These are phyloP conservation scores for Chaenocephalus aceratus DNA, from an alignment of 2,113 vertebrate species.

Conservation along the genomic window DNA sequence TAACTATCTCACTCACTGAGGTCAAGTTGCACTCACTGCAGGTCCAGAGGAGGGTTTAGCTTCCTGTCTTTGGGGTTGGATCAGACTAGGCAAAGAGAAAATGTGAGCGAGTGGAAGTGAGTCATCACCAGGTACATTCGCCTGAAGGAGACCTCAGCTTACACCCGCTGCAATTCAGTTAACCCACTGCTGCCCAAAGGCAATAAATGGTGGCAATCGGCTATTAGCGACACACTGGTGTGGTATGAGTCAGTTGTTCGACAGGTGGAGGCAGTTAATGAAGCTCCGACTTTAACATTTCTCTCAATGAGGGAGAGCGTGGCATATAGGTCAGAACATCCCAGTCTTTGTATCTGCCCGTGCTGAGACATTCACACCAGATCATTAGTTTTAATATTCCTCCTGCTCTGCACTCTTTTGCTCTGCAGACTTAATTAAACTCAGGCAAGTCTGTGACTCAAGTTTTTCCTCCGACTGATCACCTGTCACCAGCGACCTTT, in stretches of 20 bases:
- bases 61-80: neutral
- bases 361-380: conserved; percentile 51
- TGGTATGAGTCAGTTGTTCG: conserved; percentile 54
- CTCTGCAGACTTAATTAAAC: conserved; percentile 66
- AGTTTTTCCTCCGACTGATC: conserved; percentile 12
- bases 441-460: conserved; percentile 30
- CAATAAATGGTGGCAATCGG: conserved; percentile 44
- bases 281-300: conserved; percentile 53
- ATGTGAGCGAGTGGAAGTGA: conserved; percentile 23
- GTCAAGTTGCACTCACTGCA: neutral
- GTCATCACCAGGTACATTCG: conserved; percentile 55
- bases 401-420: conserved; percentile 20
- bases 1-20: neutral
- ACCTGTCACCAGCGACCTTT: conserved; percentile 36
- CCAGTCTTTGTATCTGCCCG: conserved; percentile 30
- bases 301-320: conserved; percentile 16
- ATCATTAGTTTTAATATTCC: conserved; percentile 67
- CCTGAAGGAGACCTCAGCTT: conserved; percentile 29
- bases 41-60: neutral
- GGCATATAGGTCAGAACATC: conserved; percentile 49
- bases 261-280: conserved; percentile 65
- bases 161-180: conserved; percentile 36
- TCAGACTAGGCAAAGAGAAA: neutral
- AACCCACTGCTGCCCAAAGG: conserved; percentile 16
- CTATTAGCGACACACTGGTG: conserved; percentile 37